Percentiles rank a stretch among this genome's conserved stretches.
These are phyloP conservation scores for Spea hammondii DNA, from an alignment of 2,797 vertebrate genomes.

Conservation along the genomic window DNA sequence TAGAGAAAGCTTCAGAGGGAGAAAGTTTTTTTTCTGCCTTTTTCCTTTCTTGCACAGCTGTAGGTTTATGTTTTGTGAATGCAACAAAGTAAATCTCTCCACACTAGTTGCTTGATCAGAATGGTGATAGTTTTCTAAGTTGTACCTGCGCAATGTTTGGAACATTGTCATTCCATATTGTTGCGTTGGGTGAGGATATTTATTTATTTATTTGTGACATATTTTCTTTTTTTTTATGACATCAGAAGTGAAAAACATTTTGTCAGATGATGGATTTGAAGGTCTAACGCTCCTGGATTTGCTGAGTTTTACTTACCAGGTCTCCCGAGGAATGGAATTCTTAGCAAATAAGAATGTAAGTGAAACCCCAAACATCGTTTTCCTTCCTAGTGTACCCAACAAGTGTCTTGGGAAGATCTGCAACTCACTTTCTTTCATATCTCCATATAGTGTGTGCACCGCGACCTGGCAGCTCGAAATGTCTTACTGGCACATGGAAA, in stretches of 20 bases:
- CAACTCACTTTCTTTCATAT: slow-evolving; percentile 24
- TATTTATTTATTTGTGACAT: not conserved
- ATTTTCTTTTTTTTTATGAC: slow-evolving; percentile 63
- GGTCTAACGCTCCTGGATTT: slow-evolving; percentile 88
- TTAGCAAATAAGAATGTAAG: slow-evolving; percentile 96
- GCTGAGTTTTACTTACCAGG: slow-evolving; percentile 96
- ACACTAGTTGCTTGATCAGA: too few relatives aligned
- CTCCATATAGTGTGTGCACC: slow-evolving; percentile 85
- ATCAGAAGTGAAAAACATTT: slow-evolving; percentile 81
- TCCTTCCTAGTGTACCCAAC: not conserved
- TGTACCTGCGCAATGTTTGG: too few relatives aligned
- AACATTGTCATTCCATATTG: too few relatives aligned
- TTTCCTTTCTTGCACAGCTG: too few relatives aligned
- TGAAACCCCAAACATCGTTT: slow-evolving; percentile 32
- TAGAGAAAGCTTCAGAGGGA: too few relatives aligned
- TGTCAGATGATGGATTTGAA: slow-evolving; percentile 83
- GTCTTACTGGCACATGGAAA: slow-evolving; percentile 96
- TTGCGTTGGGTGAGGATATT: too few relatives aligned
- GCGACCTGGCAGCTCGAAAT: slow-evolving; percentile 95
- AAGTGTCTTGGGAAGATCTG: not conserved
- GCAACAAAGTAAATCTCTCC: too few relatives aligned
- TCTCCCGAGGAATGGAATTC: slow-evolving; percentile 97
- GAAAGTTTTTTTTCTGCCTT: too few relatives aligned
- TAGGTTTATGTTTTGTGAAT: too few relatives aligned
- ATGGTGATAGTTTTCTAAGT: too few relatives aligned